phyloP scores from a whole-genome alignment of 2,888 invertebrate species.

The Carabus problematicus region DNA sequence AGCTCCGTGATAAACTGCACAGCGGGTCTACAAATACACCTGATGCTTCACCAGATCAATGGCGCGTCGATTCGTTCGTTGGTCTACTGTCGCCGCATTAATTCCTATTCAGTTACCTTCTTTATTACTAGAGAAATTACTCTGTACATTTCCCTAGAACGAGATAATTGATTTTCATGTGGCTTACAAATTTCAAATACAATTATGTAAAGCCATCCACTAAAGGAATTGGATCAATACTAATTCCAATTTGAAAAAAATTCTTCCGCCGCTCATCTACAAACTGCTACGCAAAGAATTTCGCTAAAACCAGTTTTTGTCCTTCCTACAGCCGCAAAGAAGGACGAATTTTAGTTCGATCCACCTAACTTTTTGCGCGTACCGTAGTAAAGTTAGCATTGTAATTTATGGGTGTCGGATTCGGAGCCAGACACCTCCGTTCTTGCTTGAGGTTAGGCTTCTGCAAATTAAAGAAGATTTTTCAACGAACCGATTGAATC shows the following conservation, averaged over 20 bases:
- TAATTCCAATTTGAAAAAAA: too few species aligned
- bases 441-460: slow-evolving; percentile 56
- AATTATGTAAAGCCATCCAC: too few species aligned
- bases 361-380: slow-evolving; percentile 45
- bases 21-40: slow-evolving; percentile 35
- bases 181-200: too few species aligned
- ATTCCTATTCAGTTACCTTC: too few species aligned
- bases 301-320: slow-evolving; percentile 28
- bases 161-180: too few species aligned
- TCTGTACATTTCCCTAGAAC: too few species aligned
- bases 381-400: slow-evolving; percentile 47
- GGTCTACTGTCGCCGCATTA: slow-evolving; percentile 1
- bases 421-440: slow-evolving; percentile 49
- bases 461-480: slow-evolving; percentile 59
- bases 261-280: slow-evolving; percentile 10
- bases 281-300: slow-evolving; percentile 33
- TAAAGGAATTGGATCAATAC: too few species aligned
- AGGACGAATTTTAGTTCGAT: slow-evolving; percentile 45
- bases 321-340: slow-evolving; percentile 11
- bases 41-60: slow-evolving; percentile 41
- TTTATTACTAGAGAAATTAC: too few species aligned
- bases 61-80: slow-evolving; percentile 7
- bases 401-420: slow-evolving; percentile 55
- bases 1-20: slow-evolving; percentile 36
- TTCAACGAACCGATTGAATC: slow-evolving; percentile 58